phyloP scores from a whole-genome alignment of 2,888 invertebrate genomes.

The Opisthograptis luteolata region DNA sequence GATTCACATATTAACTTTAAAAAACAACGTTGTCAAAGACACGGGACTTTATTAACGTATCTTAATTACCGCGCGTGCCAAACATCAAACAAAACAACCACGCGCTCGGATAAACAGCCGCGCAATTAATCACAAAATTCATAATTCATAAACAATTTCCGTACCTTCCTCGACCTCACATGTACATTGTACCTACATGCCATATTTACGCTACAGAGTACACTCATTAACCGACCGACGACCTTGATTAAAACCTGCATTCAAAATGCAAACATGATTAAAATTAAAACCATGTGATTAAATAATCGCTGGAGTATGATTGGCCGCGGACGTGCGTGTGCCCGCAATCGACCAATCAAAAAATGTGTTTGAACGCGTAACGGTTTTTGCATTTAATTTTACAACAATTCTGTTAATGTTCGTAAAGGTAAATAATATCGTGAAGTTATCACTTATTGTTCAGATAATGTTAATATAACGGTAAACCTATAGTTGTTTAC shows the following conservation, averaged over 20 bases:
- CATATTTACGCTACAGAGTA: conserved; percentile 42
- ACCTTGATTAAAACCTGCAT: conserved; percentile 50
- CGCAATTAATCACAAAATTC: conserved; percentile 45
- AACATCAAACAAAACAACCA: conserved; percentile 6
- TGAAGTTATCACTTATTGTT: no score
- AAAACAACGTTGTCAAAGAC: background rate
- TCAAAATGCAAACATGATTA: conserved; percentile 49
- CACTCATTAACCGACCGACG: conserved; percentile 45
- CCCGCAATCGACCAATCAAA: conserved; percentile 31
- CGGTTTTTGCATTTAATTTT: conserved; percentile 32
- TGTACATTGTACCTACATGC: conserved; percentile 38
- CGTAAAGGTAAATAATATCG: no score
- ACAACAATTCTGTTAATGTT: background rate
- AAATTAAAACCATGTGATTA: conserved; percentile 43
- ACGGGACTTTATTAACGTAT: background rate
- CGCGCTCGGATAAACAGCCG: conserved; percentile 10
- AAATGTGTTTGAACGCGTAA: conserved; percentile 34
- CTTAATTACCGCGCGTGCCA: background rate
- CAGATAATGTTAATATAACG: background rate
- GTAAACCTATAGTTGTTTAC: no score
- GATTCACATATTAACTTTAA: no score
- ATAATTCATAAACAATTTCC: conserved; percentile 50
- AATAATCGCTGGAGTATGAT: conserved; percentile 33
- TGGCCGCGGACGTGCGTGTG: conserved; percentile 22
- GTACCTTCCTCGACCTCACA: conserved; percentile 16